These are phyloP conservation scores for Phyto melanocephala DNA, from an alignment of 2,888 invertebrate species.

Conservation along the genomic window DNA sequence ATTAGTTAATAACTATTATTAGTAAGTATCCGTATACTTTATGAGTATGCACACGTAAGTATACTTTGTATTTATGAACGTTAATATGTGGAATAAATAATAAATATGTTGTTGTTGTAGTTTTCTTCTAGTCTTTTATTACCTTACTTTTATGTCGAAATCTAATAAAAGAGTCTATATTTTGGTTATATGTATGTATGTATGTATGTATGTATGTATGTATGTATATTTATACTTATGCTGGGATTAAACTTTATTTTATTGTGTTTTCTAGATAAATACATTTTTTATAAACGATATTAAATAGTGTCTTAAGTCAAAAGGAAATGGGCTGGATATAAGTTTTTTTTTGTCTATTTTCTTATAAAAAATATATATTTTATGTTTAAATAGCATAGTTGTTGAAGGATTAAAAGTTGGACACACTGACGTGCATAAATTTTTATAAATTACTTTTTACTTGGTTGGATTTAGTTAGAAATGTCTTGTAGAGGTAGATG, in stretches of 20 bases:
- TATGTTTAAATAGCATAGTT: not conserved
- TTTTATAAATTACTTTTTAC: not conserved
- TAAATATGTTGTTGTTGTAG: slow-evolving; percentile 15
- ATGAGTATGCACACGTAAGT: not conserved
- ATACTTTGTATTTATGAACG: not conserved
- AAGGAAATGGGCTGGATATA: slow-evolving; percentile 48
- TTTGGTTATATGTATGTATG: not conserved
- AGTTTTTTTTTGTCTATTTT: not conserved
- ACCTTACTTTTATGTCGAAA: slow-evolving; percentile 21
- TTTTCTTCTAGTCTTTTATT: slow-evolving; percentile 23
- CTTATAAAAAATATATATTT: not conserved
- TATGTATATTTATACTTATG: no score
- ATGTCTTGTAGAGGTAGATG: not conserved
- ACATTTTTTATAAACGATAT: slow-evolving; percentile 24
- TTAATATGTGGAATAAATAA: not conserved
- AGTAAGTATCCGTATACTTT: not conserved
- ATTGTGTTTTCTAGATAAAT: slow-evolving; percentile 5
- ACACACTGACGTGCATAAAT: not conserved
- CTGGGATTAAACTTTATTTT: not conserved
- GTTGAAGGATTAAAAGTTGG: slow-evolving; percentile 1
- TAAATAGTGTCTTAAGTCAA: slow-evolving; percentile 40
- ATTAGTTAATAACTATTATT: not conserved
- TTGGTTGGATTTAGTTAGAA: not conserved
- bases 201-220: no score
- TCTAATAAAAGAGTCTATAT: not conserved